phyloP scores from a whole-genome alignment of 2,888 invertebrate genomes.

The Drosophila multiciliata region DNA sequence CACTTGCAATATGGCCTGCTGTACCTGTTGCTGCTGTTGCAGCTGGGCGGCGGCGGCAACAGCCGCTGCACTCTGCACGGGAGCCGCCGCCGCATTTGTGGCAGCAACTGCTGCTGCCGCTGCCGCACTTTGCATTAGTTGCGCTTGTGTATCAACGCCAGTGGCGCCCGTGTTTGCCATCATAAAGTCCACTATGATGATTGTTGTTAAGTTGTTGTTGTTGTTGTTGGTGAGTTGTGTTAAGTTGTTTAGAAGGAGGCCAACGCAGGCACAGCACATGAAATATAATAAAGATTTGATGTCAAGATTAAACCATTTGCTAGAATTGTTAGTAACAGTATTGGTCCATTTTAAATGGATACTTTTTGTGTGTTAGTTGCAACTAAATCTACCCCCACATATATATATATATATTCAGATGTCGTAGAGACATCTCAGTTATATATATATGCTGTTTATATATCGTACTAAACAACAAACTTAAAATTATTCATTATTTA shows the following conservation, averaged over 20 bases:
- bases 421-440: neutral
- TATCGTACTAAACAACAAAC: neutral
- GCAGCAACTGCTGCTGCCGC: slow-evolving; percentile 82
- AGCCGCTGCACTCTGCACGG: slow-evolving; percentile 77
- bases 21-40: slow-evolving; percentile 83
- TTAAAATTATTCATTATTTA: neutral
- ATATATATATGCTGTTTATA: neutral
- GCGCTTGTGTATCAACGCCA: slow-evolving; percentile 80
- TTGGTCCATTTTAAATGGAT: neutral
- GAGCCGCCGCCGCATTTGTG: slow-evolving; percentile 74
- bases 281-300: slow-evolving; percentile 60
- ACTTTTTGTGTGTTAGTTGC: slow-evolving; percentile 4
- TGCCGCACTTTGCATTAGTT: slow-evolving; percentile 79
- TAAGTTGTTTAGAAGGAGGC: slow-evolving; percentile 31
- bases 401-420: neutral
- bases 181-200: slow-evolving; percentile 82
- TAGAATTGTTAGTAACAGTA: slow-evolving; percentile 62
- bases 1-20: slow-evolving; percentile 84
- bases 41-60: slow-evolving; percentile 81
- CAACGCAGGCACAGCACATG: slow-evolving; percentile 70
- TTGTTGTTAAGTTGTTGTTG: slow-evolving; percentile 17
- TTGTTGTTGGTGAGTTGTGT: slow-evolving; percentile 18
- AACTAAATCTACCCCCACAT: neutral
- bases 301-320: slow-evolving; percentile 81
- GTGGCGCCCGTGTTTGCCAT: slow-evolving; percentile 84